Conservation (phyloP, 2,113 vertebrate genomes). For the Dermatemys mawii region DNA sequence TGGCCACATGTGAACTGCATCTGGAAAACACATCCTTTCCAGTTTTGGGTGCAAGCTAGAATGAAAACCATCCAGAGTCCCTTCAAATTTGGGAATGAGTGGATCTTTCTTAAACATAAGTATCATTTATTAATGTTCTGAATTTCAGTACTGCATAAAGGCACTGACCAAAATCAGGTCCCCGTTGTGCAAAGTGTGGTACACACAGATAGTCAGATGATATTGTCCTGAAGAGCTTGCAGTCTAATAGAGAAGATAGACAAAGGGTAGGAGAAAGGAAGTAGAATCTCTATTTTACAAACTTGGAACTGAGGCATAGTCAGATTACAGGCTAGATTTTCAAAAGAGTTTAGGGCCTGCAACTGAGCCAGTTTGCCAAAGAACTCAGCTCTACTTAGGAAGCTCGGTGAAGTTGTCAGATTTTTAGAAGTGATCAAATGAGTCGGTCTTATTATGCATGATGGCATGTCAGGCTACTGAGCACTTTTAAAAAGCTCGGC, state of each 20-base stretch:
- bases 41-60: neutral
- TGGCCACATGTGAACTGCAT: neutral
- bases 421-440: neutral
- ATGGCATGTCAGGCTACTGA: neutral
- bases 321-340: neutral
- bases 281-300: neutral
- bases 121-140: conserved; percentile 12
- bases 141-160: neutral
- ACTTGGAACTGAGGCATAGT: neutral
- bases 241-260: neutral
- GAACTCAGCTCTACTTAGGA: neutral
- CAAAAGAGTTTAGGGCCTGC: neutral
- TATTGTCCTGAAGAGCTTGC: neutral
- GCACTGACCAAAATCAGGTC: neutral
- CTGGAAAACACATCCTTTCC: neutral
- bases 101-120: neutral
- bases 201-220: neutral
- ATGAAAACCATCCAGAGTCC: neutral
- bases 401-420: neutral
- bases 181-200: neutral
- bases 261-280: neutral
- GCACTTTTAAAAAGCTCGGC: neutral
- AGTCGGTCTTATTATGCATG: neutral
- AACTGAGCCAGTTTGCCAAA: neutral
- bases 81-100: neutral